Percentiles rank a stretch among this genome's conserved stretches.
Evolutionary conservation across 2,113 vertebrate species (phyloP).

Genomic region (Epinephelus moara): DNA sequence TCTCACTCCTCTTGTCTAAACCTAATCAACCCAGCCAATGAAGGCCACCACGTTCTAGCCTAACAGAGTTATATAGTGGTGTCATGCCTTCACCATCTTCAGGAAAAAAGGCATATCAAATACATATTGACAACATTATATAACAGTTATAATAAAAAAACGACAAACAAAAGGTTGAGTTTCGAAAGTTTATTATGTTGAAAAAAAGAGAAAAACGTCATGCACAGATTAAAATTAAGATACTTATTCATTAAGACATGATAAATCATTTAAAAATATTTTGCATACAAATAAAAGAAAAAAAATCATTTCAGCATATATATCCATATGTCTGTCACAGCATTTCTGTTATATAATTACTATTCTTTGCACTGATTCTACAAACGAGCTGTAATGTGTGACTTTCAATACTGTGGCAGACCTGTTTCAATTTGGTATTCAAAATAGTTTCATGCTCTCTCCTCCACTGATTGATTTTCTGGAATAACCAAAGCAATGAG

Average conservation of each 20-base stretch:
- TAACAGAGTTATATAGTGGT: too few species aligned
- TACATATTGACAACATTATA: not conserved
- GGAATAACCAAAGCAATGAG: conserved; percentile 38
- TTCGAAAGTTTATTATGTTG: conserved; percentile 83
- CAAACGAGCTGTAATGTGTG: conserved; percentile 81
- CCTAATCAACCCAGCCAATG: too few species aligned
- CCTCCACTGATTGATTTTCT: conserved; percentile 17
- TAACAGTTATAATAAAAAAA: not conserved
- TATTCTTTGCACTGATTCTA: conserved; percentile 80
- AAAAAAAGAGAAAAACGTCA: conserved; percentile 75
- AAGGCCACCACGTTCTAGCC: too few species aligned
- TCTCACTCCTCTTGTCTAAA: too few species aligned
- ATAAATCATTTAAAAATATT: conserved; percentile 80
- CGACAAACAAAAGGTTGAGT: conserved; percentile 43
- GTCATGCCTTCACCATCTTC: too few species aligned
- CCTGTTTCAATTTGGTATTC: conserved; percentile 56
- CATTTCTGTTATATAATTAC: conserved; percentile 76
- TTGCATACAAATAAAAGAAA: conserved; percentile 75
- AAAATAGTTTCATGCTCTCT: conserved; percentile 41
- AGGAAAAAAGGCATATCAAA: not conserved
- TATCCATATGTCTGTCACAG: conserved; percentile 63
- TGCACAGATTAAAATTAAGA: conserved; percentile 79
- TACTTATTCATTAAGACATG: conserved; percentile 65
- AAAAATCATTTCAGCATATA: conserved; percentile 69
- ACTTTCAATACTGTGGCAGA: conserved; percentile 88